Evolutionary conservation across 2,113 vertebrate genomes (phyloP).

Genomic region (Artemisiospiza belli): DNA sequence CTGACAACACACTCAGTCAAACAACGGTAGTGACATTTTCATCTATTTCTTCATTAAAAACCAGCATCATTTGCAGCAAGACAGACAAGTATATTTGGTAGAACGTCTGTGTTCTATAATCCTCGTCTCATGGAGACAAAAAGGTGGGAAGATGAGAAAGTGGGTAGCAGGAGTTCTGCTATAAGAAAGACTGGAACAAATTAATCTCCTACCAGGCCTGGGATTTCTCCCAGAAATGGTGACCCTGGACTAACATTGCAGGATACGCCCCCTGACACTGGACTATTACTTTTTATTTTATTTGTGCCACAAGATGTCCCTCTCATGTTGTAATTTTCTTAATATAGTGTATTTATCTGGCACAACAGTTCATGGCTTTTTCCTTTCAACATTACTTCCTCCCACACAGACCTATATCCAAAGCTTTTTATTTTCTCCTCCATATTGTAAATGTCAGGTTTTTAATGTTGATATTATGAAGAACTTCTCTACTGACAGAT

Average conservation of each 20-base stretch:
- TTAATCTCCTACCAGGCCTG: neutral
- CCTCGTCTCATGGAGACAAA: neutral
- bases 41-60: conserved; percentile 29
- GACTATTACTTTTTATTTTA: neutral
- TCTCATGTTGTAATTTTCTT: neutral
- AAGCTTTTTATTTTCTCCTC: conserved; percentile 25
- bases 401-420: neutral
- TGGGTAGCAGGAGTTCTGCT: neutral
- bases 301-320: conserved; percentile 49
- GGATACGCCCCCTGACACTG: neutral
- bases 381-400: neutral
- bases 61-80: neutral
- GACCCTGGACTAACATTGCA: neutral
- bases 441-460: conserved; percentile 9
- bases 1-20: conserved; percentile 16
- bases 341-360: conserved; percentile 21
- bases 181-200: neutral
- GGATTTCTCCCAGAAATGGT: neutral
- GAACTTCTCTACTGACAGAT: neutral
- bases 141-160: neutral
- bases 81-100: neutral
- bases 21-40: neutral
- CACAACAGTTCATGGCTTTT: neutral
- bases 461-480: neutral
- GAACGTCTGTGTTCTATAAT: neutral